Conservation (phyloP, 30 jellyfish, hydroid and myxozoan species). For the Sanderia malayensis region DNA sequence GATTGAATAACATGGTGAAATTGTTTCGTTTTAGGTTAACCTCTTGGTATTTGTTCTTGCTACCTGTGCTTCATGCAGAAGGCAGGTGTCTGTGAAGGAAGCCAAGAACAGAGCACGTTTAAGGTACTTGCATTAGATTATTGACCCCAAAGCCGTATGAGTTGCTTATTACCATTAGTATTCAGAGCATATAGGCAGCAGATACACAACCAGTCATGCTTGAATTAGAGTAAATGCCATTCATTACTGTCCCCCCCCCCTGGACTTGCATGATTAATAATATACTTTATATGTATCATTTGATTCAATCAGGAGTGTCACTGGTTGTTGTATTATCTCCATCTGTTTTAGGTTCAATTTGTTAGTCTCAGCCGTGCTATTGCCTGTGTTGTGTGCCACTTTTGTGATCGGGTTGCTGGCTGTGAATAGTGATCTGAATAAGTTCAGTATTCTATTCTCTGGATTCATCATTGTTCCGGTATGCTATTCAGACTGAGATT, state of each 20-base stretch:
- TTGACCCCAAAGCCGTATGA: too few relatives aligned
- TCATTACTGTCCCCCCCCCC: too few relatives aligned
- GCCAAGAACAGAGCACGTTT: conserved; percentile 8
- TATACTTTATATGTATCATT: too few relatives aligned
- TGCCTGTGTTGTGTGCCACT: conserved; percentile 74
- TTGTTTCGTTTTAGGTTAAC: conserved; percentile 45
- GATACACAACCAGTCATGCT: too few relatives aligned
- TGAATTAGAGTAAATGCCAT: too few relatives aligned
- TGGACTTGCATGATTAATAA: too few relatives aligned
- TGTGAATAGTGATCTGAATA: conserved; percentile 59
- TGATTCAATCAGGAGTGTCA: too few relatives aligned
- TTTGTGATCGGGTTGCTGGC: conserved; percentile 79
- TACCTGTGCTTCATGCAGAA: conserved; percentile 9
- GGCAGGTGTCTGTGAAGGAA: conserved; percentile 4
- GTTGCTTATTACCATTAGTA: too few relatives aligned
- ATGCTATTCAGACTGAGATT: conserved; percentile 5
- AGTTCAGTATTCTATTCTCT: conserved; percentile 40
- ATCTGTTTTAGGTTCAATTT: conserved; percentile 60
- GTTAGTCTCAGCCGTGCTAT: conserved; percentile 47
- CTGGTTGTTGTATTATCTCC: too few relatives aligned
- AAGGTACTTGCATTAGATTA: too few relatives aligned
- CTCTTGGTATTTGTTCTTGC: conserved; percentile 38
- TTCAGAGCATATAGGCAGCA: too few relatives aligned
- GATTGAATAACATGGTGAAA: too few relatives aligned
- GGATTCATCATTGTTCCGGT: conserved; percentile 62